Evolutionary conservation across 2,888 invertebrate species (phyloP), one percentile per base, ranked within the genome.

Genomic region (Serripes groenlandicus): DNA sequence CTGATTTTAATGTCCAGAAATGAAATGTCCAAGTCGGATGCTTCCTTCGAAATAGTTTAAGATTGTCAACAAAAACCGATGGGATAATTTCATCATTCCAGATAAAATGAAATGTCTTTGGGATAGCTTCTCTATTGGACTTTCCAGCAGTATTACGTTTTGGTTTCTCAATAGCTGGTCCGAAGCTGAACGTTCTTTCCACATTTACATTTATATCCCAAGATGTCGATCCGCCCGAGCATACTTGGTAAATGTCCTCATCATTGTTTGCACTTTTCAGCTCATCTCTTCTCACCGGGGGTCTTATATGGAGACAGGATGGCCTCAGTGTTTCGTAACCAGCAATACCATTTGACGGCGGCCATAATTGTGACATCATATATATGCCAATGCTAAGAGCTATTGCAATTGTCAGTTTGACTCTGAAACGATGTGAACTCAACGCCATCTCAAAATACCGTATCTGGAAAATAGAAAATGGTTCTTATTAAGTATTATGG

Each of bases 11-110:
- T 3, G 66, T 66, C 66, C 66, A 66, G 15, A 66, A 66, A 66
- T 66, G 37, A 42, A 66, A 42, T 18, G 26, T 34, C 66, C 66
- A 66, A 4, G 66, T 26, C 7, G 66, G 66, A 42, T 66, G 66
- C 3, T 9, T 9, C 42, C 28, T 23, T 42, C 35, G 66, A 42
- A 66, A 66, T 2, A 23, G 23, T 26, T 35, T 66, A 9, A 66
- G 42, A 42, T 66, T 66, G 23, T 66, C 66, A 18, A 66, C 66
- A 35, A 66, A 66, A 26, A 66, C 42, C 1, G 66, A 35, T 3
- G 66, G 66, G 15, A 66, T 66, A 26, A 66, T 66, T 26, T 66
- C 66, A 42, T 66, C 66, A 2, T n/a, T 66, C 66, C 66, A 66
- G 11, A 66, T 37, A 23, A 66, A 66, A 66, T 66, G 66, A 26